Evolutionary conservation across 2,113 vertebrate genomes (phyloP).

Genomic region (Nothobranchius kuhntae): DNA sequence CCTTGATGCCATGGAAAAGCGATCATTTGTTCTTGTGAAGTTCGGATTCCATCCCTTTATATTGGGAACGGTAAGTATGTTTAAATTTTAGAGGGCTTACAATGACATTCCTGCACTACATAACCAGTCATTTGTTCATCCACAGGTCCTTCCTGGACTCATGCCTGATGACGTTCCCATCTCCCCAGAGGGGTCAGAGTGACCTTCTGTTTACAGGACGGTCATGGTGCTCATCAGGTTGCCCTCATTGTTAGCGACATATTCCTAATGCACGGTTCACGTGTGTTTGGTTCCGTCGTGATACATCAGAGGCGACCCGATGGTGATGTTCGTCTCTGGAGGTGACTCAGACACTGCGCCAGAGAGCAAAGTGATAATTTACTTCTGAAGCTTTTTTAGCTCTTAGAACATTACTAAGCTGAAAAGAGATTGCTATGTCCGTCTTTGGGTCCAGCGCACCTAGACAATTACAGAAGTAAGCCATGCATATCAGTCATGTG

Average conservation of each 20-base stretch:
- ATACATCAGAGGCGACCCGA: conserved; percentile 43
- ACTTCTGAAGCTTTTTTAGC: conserved; percentile 78
- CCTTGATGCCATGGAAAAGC: too few species aligned
- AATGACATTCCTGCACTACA: conserved; percentile 32
- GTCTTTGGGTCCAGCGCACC: conserved; percentile 80
- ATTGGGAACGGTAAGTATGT: not conserved
- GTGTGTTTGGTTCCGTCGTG: conserved; percentile 33
- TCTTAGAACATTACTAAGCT: conserved; percentile 72
- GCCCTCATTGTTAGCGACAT: conserved; percentile 20
- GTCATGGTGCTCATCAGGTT: conserved; percentile 29
- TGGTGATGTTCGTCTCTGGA: conserved; percentile 59
- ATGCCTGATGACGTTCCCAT: conserved; percentile 29
- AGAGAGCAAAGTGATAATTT: conserved; percentile 77
- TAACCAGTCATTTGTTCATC: conserved; percentile 50
- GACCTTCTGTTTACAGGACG: conserved; percentile 52
- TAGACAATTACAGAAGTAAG: conserved; percentile 83
- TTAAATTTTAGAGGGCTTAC: conserved; percentile 43
- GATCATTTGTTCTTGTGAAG: too few species aligned
- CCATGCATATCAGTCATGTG: conserved; percentile 83
- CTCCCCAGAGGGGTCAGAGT: conserved; percentile 33
- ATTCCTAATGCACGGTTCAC: conserved; percentile 12
- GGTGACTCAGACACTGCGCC: conserved; percentile 51
- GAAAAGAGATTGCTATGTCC: conserved; percentile 78
- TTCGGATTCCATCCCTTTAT: not conserved
- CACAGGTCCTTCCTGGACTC: conserved; percentile 38